phyloP scores from a whole-genome alignment of 2,888 invertebrate genomes.

The Parnassius apollo region DNA sequence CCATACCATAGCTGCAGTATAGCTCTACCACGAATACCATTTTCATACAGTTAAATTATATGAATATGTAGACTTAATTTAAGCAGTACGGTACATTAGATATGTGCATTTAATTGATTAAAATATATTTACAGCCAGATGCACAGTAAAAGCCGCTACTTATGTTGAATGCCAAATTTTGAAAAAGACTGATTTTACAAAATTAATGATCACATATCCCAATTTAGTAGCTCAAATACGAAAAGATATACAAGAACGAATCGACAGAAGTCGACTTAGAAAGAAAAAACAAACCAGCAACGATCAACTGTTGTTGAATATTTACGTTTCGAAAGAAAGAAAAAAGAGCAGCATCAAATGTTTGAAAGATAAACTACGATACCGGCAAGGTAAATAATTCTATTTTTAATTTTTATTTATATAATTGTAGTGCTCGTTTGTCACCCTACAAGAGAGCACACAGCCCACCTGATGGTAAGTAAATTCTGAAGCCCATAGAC shows the following conservation, averaged over 20 bases:
- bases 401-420: neutral
- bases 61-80: too few species aligned
- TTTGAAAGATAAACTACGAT: conserved; percentile 70
- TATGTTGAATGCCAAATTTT: conserved; percentile 79
- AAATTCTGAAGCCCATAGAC: too few species aligned
- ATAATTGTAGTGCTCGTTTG: too few species aligned
- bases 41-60: too few species aligned
- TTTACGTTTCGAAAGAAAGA: conserved; percentile 69
- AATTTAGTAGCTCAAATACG: conserved; percentile 59
- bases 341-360: conserved; percentile 75
- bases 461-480: too few species aligned
- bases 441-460: too few species aligned
- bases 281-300: conserved; percentile 44
- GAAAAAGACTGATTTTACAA: conserved; percentile 70
- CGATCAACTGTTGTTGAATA: conserved; percentile 55
- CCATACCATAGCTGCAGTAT: too few species aligned
- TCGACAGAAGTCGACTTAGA: conserved; percentile 46
- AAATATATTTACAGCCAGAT: conserved; percentile 57
- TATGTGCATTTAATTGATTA: neutral
- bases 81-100: too few species aligned
- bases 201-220: conserved; percentile 73
- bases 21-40: too few species aligned
- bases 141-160: conserved; percentile 75
- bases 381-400: conserved; percentile 56
- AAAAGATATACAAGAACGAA: conserved; percentile 55